Evolutionary conservation across 2,113 vertebrate species (phyloP), one percentile per base, ranked within the genome.

Genomic region (Phoenicopterus ruber): DNA sequence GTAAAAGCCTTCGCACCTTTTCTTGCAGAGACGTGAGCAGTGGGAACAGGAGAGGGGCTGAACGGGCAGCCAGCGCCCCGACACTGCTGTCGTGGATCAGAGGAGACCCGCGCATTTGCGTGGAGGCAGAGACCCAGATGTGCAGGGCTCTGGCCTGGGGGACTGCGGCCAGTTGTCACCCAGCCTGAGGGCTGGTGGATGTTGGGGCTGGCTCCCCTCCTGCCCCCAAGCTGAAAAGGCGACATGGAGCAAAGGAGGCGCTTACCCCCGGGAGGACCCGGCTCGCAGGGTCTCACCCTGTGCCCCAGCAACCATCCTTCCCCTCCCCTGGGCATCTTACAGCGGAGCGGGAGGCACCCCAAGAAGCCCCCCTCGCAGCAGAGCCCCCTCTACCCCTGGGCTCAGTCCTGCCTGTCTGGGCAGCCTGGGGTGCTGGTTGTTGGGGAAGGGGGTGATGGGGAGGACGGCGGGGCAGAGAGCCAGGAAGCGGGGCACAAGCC

Each of bases 31-130:
- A 26, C 49, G 16, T 61, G 47, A n/a, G 55, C 55, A 17, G 22
- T 6, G n/a, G 63, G 63, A 62, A 31, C 4, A 22, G 69, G 36
- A 62, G 57, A 32, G 40, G 49, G 49, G n/a, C 49, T 32, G 57
- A 17, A 15, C 0, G 10, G n/a, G 65, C 49, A 32, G 14, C 17
- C 42, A 32, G 55, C 40, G 18, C 63, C 63, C 63, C 7, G 3
- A 22, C 20, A 44, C 26, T 0, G 5, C 36, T 42, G 0, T 10
- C 1, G 0, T 6, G 36, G 50, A 10, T 6, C 42, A n/a, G 57
- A 26, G 69, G 34, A 46, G 40, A 54, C 11, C 55, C 28, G 0
- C 4, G 47, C 6, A 1, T 28, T 22, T 15, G 15, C 15, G 13
- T 6, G 28, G 47, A 40, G 32, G 40, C 42, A 13, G n/a, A n/a